A percentile compares a stretch with the other conserved stretches of the same genome.
These are phyloP conservation scores for Tylochromis polylepis DNA, from an alignment of 2,113 vertebrate genomes.

Conservation along the genomic window DNA sequence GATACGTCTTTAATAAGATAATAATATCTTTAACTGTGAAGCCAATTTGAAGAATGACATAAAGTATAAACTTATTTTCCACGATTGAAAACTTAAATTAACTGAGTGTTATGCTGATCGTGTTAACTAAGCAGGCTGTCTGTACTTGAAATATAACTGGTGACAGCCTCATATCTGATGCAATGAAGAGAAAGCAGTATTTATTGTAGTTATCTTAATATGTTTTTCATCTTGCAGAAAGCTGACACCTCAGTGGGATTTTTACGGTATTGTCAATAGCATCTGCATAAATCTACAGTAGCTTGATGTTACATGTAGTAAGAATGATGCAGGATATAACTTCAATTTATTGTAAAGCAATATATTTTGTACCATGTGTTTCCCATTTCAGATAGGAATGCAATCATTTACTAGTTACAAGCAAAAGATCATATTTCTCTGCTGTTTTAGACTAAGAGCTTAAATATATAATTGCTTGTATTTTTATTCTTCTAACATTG, in stretches of 20 bases:
- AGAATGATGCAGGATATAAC: not conserved
- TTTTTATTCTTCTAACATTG: not conserved
- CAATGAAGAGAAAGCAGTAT: not conserved
- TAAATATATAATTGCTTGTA: not conserved
- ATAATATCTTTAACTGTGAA: not conserved
- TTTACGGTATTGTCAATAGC: not conserved
- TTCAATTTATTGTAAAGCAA: not conserved
- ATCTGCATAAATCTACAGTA: not conserved
- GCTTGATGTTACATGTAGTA: not conserved
- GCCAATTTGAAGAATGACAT: conserved; percentile 13
- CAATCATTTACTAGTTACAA: not conserved
- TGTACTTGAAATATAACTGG: not conserved
- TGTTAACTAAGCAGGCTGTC: not conserved
- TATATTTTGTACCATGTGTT: not conserved
- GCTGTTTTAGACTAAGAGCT: not conserved
- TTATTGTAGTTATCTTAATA: not conserved
- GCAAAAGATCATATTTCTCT: not conserved
- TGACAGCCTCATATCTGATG: not conserved
- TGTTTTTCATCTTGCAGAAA: not conserved
- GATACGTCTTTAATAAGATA: not conserved
- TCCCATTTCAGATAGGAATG: not conserved
- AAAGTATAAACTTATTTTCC: conserved; percentile 22
- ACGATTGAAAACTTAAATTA: conserved; percentile 38
- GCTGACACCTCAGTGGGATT: not conserved
- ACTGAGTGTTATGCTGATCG: conserved; percentile 1